A percentile compares a stretch with the other conserved stretches of the same genome.
These are phyloP conservation scores for Plectus sambesii DNA, from an alignment of 1,140 invertebrate species.

Conservation along the genomic window DNA sequence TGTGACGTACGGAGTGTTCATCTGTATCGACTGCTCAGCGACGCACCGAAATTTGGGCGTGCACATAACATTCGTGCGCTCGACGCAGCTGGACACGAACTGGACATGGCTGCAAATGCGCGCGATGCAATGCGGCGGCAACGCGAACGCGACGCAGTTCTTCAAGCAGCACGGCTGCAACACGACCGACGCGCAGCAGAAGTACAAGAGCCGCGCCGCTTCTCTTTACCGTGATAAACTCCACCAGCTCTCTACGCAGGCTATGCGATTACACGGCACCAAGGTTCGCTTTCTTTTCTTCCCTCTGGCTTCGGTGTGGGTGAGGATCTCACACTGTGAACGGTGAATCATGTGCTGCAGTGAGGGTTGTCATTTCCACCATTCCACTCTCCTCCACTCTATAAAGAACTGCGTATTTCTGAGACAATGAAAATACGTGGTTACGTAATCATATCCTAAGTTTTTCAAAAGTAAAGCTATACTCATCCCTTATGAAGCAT, in stretches of 20 bases:
- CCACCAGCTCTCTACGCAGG: slow-evolving; percentile 62
- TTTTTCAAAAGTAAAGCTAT: too few relatives aligned
- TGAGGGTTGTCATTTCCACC: too few relatives aligned
- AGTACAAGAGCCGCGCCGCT: slow-evolving; percentile 91
- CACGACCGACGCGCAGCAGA: slow-evolving; percentile 83
- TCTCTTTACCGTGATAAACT: slow-evolving; percentile 78
- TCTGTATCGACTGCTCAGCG: slow-evolving; percentile 97
- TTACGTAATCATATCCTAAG: too few relatives aligned
- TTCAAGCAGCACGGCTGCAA: slow-evolving; percentile 85
- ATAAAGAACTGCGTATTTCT: too few relatives aligned
- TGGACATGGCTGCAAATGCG: slow-evolving; percentile 60
- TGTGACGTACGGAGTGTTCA: slow-evolving; percentile 99
- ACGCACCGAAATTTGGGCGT: slow-evolving; percentile 90
- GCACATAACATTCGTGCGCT: slow-evolving; percentile 87
- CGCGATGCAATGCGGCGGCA: slow-evolving; percentile 97
- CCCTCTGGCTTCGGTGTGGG: neutral
- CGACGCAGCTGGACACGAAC: slow-evolving; percentile 92
- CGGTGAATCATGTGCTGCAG: too few relatives aligned
- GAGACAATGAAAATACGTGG: too few relatives aligned
- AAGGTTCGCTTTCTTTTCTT: slow-evolving; percentile 56
- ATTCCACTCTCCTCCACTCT: too few relatives aligned
- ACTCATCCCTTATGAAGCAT: too few relatives aligned
- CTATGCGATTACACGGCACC: slow-evolving; percentile 73
- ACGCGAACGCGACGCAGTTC: slow-evolving; percentile 87
- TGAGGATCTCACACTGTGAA: too few relatives aligned